A percentile compares a stretch with the other conserved stretches of the same genome.
These are phyloP conservation scores for Sericinus montela DNA, from an alignment of 2,888 invertebrate species.

Conservation along the genomic window DNA sequence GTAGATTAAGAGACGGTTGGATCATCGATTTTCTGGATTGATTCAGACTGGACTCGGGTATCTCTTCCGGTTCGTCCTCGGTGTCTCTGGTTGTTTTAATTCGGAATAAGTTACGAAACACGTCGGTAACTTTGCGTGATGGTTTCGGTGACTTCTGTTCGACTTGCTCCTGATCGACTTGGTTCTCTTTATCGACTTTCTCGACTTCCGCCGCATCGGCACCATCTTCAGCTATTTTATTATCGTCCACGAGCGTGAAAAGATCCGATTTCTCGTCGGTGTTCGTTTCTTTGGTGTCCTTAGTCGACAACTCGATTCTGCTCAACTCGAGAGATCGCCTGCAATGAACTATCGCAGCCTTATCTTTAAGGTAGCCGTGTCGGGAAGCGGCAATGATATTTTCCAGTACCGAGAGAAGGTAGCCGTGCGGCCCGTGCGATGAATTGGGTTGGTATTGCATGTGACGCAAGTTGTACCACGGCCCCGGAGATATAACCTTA, in stretches of 20 bases:
- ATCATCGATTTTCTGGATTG: constrained; percentile 29
- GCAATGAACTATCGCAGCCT: constrained; percentile 36
- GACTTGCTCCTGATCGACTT: constrained; percentile 4
- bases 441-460: constrained; percentile 80
- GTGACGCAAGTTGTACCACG: constrained; percentile 81
- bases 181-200: not conserved
- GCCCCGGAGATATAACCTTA: constrained; percentile 56
- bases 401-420: constrained; percentile 40
- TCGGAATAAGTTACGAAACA: constrained; percentile 30
- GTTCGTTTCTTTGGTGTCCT: not conserved
- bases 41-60: not conserved
- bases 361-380: constrained; percentile 28
- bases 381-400: constrained; percentile 29
- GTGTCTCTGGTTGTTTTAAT: constrained; percentile 19
- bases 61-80: not conserved
- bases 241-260: not conserved
- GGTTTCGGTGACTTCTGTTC: constrained; percentile 11
- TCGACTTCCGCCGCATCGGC: not conserved
- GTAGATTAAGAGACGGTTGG: constrained; percentile 38
- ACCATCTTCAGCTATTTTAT: not conserved
- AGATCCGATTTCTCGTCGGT: not conserved
- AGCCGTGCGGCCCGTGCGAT: constrained; percentile 59
- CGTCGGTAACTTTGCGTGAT: constrained; percentile 23
- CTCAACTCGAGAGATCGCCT: constrained; percentile 28
- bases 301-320: constrained; percentile 8